Conservation (phyloP, 1,140 invertebrate species). For the Zaprionus kolodkinae region DNA sequence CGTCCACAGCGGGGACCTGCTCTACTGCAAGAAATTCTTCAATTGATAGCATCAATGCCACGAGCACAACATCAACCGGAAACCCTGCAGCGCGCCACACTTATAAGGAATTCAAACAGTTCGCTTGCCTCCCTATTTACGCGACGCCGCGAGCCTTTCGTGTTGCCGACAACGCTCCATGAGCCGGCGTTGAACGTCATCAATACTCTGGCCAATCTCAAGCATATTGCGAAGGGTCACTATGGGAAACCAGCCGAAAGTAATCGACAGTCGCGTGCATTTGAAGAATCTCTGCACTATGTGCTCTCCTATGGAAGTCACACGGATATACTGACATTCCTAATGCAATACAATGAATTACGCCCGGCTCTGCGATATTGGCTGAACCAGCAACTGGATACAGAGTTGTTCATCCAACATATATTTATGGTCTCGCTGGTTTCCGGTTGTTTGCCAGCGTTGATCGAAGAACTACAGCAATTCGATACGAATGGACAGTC, state of each 20-base stretch:
- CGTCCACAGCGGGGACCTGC: constrained; percentile 86
- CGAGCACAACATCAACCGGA: constrained; percentile 83
- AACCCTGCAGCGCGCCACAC: constrained; percentile 66
- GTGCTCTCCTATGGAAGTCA: constrained; percentile 89
- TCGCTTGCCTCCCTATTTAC: constrained; percentile 71
- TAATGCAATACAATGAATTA: constrained; percentile 87
- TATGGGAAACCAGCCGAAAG: constrained; percentile 77
- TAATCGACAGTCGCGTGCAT: constrained; percentile 86
- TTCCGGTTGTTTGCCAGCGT: constrained; percentile 86
- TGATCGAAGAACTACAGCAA: constrained; percentile 86
- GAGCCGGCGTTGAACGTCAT: constrained; percentile 87
- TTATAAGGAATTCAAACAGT: constrained; percentile 74
- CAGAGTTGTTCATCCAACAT: constrained; percentile 89
- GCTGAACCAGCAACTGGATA: constrained; percentile 87
- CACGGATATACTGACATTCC: constrained; percentile 88
- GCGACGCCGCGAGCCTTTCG: constrained; percentile 81
- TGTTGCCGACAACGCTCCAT: constrained; percentile 84
- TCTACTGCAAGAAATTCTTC: constrained; percentile 88
- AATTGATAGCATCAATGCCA: constrained; percentile 87
- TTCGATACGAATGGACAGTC: constrained; percentile 87
- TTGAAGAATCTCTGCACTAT: constrained; percentile 90
- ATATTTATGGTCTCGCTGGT: constrained; percentile 88
- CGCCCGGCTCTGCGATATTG: constrained; percentile 87
- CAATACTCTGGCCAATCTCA: constrained; percentile 85
- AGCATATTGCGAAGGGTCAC: constrained; percentile 86